Conservation (phyloP, 2,113 vertebrate species). For the Sebastes fasciatus region DNA sequence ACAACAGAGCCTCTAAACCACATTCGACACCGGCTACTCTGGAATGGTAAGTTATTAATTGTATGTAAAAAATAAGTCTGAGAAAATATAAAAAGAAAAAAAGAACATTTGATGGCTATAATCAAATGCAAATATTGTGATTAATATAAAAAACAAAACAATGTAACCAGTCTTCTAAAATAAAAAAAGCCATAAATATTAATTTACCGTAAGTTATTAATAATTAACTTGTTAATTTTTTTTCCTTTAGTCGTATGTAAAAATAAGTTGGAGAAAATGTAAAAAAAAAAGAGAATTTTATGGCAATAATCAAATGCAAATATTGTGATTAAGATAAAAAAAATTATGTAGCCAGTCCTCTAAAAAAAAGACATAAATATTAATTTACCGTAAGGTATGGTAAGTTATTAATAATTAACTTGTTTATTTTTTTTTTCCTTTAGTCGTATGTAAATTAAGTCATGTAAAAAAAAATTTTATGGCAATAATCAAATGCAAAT, state of each 20-base stretch:
- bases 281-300: too few species aligned
- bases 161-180: neutral
- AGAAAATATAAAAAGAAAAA: too few species aligned
- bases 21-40: conserved; percentile 98
- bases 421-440: too few species aligned
- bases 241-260: too few species aligned
- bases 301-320: neutral
- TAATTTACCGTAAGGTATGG: conserved; percentile 78
- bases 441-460: too few species aligned
- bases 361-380: neutral
- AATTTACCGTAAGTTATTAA: conserved; percentile 75
- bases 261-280: too few species aligned
- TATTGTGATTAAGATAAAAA: neutral
- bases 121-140: neutral
- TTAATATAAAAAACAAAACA: neutral
- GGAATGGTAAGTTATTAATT: conserved; percentile 90
- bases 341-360: neutral
- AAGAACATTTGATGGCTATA: too few species aligned
- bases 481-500: neutral
- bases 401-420: conserved; percentile 75
- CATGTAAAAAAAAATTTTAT: too few species aligned
- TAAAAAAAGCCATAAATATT: neutral
- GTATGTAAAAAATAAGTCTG: too few species aligned
- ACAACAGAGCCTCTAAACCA: conserved; percentile 96
- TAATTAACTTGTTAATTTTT: too few species aligned